Conservation (phyloP, 1,140 invertebrate species). For the Ericerus pela region DNA sequence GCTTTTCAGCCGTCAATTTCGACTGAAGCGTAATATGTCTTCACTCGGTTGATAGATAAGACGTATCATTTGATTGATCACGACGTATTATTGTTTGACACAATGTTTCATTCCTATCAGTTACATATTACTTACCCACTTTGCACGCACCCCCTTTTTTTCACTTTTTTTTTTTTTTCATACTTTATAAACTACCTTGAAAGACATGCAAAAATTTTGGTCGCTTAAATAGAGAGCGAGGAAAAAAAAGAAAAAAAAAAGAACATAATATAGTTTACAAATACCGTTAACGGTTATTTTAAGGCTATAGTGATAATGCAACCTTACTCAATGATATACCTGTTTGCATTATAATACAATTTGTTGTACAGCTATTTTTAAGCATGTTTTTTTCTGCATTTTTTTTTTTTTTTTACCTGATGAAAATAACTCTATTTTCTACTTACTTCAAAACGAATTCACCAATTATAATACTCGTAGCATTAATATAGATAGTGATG, state of each 20-base stretch:
- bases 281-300: slow-evolving; percentile 4
- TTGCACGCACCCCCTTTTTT: background rate
- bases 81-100: slow-evolving; percentile 10
- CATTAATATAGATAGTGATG: too few relatives aligned
- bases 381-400: too few relatives aligned
- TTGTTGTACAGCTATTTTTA: too few relatives aligned
- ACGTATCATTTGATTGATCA: slow-evolving; percentile 8
- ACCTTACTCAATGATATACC: too few relatives aligned
- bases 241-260: too few relatives aligned
- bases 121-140: background rate
- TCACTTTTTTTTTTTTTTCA: background rate
- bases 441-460: too few relatives aligned
- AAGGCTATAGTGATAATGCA: too few relatives aligned
- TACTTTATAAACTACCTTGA: background rate
- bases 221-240: background rate
- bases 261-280: background rate
- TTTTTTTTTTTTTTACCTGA: too few relatives aligned
- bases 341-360: too few relatives aligned
- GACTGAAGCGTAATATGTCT: slow-evolving; percentile 11
- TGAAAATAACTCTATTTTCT: too few relatives aligned
- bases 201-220: slow-evolving; percentile 4
- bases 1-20: slow-evolving; percentile 3
- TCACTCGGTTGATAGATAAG: slow-evolving; percentile 8
- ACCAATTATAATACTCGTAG: too few relatives aligned
- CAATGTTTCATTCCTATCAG: slow-evolving; percentile 5